These are phyloP conservation scores for Ciconia nigra DNA, from an alignment of 2,797 vertebrate species.

Conservation along the genomic window DNA sequence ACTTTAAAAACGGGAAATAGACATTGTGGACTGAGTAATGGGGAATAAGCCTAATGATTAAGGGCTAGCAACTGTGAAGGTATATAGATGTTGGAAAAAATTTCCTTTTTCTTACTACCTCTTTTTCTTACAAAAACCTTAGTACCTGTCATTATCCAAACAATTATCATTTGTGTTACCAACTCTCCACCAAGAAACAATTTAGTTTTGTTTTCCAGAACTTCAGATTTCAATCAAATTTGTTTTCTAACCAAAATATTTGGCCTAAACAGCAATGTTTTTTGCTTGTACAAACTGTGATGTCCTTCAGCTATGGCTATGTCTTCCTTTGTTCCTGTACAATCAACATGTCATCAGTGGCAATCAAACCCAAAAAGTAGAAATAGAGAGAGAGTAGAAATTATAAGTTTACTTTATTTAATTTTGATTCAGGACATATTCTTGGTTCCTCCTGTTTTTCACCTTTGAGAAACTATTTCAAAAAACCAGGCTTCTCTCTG, in stretches of 20 bases:
- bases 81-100: neutral
- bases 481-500: neutral
- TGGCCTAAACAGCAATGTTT: neutral
- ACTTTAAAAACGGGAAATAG: neutral
- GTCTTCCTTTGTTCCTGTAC: neutral
- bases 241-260: neutral
- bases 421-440: neutral
- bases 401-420: neutral
- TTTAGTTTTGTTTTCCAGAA: neutral
- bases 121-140: neutral
- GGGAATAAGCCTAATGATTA: neutral
- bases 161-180: fast-evolving
- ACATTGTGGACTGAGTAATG: neutral
- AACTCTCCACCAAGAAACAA: neutral
- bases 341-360: neutral
- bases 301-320: neutral
- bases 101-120: neutral
- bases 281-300: neutral
- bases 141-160: neutral
- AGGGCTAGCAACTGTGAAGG: neutral
- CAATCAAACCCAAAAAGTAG: neutral
- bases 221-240: neutral
- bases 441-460: neutral
- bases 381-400: neutral
- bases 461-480: neutral